Base-by-base conservation (phyloP, 2,113 vertebrate species). In the Megaptera novaeangliae region DNA sequence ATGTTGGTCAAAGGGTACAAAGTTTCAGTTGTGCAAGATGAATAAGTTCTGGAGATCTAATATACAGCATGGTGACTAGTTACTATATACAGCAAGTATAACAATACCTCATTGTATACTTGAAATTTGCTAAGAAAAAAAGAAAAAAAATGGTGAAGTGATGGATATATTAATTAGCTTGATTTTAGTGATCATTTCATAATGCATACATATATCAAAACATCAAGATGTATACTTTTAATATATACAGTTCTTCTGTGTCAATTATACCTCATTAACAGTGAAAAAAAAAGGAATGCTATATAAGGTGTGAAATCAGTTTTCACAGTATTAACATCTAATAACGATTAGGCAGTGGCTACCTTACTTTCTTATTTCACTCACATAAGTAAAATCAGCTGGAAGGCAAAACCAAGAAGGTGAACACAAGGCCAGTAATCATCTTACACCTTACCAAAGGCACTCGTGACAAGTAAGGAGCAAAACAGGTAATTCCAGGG, bases 351-450 rank as follows among this genome's bases (percentile, higher is more conserved):
- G 66, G 46, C 39, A 68, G 39, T 78, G 64, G 46, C 49, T 80
- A 31, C 27, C 46, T 71, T 61, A 44, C n/a, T 21, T 75, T 72
- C 23, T 87, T 36, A 94, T 83, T 88, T 94, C 66, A 94, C 44
- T 95, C 52, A 66, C n/a, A 90, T n/a, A 87, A 44, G 57, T 72
- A 41, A 91, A 96, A 91, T 20, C 72, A 87, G 71, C n/a, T 81
- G 29, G 17, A 83, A 11, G 68, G 74, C 31, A 87, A 80, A 81
- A 77, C 18, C 57, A 87, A 49, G 61, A 83, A 72, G 74, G 84
- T 71, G 71, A 95, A 66, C 14, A 55, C n/a, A 88, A 49, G 88
- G 88, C 44, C 31, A 36, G 7, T 34, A 57, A 66, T 75, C 34
- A 80, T 44, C 31, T 82, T 29, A 88, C 4, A 83, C 23, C 11